These are phyloP conservation scores for Cheilosia scutellata DNA, from an alignment of 2,888 invertebrate species.

Conservation along the genomic window DNA sequence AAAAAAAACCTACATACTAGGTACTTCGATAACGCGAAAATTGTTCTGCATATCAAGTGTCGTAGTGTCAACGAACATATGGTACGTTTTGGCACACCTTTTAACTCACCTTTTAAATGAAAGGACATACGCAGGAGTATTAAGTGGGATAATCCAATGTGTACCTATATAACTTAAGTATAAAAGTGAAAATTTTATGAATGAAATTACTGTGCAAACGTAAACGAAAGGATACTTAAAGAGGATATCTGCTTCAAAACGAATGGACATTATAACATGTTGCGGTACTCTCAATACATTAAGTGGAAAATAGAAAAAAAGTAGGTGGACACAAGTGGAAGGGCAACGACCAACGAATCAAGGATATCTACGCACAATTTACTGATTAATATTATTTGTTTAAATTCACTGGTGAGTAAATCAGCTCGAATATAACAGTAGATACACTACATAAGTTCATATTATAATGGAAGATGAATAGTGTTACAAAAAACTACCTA, in stretches of 20 bases:
- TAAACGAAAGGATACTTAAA: neutral
- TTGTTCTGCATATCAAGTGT: neutral
- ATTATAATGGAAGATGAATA: neutral
- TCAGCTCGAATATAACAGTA: too few relatives aligned
- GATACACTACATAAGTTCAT: too few relatives aligned
- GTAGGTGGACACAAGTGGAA: neutral
- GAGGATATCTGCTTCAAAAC: neutral
- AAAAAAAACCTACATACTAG: neutral
- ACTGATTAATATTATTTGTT: too few relatives aligned
- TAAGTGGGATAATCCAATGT: too few relatives aligned
- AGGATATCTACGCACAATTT: neutral
- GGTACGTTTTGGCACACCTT: neutral
- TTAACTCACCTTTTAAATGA: too few relatives aligned
- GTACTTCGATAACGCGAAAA: neutral
- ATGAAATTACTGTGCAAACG: neutral
- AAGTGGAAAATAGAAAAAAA: neutral
- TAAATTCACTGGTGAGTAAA: too few relatives aligned
- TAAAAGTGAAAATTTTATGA: neutral
- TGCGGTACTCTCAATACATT: too few relatives aligned
- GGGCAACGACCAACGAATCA: too few relatives aligned
- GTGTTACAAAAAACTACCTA: neutral
- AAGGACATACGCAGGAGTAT: too few relatives aligned
- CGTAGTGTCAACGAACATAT: constrained; percentile 14
- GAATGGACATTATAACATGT: neutral
- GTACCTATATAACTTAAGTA: neutral